Base-by-base conservation (phyloP, 64 coral and sea anemone species). In the Montipora cactus region DNA sequence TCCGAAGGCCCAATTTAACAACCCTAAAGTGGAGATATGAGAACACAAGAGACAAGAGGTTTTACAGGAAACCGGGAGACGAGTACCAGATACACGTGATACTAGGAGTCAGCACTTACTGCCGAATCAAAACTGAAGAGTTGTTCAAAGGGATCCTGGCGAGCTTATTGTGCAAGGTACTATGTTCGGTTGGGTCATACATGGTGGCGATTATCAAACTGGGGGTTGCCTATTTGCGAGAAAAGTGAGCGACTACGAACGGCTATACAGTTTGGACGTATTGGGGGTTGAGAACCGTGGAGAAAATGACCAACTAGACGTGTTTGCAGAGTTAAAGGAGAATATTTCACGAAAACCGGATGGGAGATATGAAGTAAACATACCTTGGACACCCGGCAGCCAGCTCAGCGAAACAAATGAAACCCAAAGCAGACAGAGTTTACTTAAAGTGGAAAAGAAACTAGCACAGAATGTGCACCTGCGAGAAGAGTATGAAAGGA, bases 51-150 rank as follows among this genome's bases (percentile, higher is more conserved):
- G 52, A 80, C 84, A 48, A 55, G 52, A 48, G 84, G 77, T 87
- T 93, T 55, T 93, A 87, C 72, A 76, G 25, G 25, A 76, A 14
- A 55, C 52, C 52, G 0, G 61, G 61, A 64, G 61, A 93, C 2
- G 76, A 88, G 45, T 93, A 93, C 67, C 75, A 19, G 70, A 92
- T 92, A 59, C 46, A 92, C 69, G 8, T 84, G 61, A 64, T 64
- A 12, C 61, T 64, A 64, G 37, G 80, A 62, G 80, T 45, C 52
- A 49, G 49, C 10, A 62, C 64, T 25, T 90, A 84, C 15, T 90
- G 79, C 72, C 74, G 83, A 28, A 94, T 90, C 50, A 71, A 84
- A 64, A 94, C 77, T 52, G 77, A 94, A 83, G 15, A 89, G 80
- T 94, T 15, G 61, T 51, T 53, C 50, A 94, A 94, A 47, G 87